phyloP scores from a whole-genome alignment of 1,140 invertebrate genomes.

The Euura lappo region DNA sequence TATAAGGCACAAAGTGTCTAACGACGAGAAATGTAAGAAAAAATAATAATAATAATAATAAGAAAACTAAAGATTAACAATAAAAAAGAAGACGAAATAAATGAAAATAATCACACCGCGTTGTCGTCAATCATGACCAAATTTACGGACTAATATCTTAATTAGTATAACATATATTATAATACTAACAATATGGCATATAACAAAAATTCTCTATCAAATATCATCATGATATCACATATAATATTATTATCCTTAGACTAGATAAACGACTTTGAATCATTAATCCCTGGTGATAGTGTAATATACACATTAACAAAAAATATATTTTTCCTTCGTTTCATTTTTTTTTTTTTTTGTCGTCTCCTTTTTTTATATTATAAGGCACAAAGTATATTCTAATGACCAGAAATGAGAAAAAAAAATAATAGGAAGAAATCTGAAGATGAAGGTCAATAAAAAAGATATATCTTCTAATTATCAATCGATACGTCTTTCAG shows the following conservation, averaged over 20 bases:
- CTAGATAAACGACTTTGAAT: too few species aligned
- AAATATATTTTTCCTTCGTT: too few species aligned
- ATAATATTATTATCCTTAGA: too few species aligned
- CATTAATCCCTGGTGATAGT: too few species aligned
- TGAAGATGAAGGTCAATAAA: background rate
- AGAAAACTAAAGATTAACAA: background rate
- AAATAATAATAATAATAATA: background rate
- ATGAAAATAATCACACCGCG: background rate
- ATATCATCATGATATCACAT: too few species aligned
- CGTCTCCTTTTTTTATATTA: too few species aligned
- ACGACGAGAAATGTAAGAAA: background rate
- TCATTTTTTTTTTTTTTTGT: too few species aligned
- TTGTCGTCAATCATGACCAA: background rate
- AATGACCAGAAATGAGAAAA: background rate
- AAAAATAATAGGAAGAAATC: background rate
- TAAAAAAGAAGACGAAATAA: too few species aligned
- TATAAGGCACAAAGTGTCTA: slow-evolving; percentile 1
- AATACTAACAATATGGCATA: background rate
- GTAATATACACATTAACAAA: too few species aligned
- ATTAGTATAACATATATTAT: background rate
- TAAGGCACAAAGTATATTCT: too few species aligned
- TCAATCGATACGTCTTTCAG: background rate
- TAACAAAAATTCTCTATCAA: background rate
- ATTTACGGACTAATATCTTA: too few species aligned
- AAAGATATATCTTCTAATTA: too few species aligned